phyloP scores from a whole-genome alignment of 2,797 vertebrate species.

The Sebastes jordani region DNA sequence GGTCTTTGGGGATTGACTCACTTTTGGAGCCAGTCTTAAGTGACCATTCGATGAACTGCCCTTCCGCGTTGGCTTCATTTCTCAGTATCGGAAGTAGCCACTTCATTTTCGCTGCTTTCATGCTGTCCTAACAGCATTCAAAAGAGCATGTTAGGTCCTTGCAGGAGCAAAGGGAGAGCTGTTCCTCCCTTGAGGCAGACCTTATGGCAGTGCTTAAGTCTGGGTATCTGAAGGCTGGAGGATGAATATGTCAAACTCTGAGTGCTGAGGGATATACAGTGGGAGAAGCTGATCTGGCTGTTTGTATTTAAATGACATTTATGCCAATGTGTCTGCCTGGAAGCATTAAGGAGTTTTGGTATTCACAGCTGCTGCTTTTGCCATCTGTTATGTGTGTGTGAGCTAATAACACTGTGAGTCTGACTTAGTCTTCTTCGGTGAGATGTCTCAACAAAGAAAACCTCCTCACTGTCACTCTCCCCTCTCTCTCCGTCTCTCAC shows the following conservation, averaged over 20 bases:
- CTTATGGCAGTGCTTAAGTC: constrained; percentile 10
- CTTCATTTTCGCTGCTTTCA: neutral
- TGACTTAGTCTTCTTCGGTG: neutral
- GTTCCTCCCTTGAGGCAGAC: neutral
- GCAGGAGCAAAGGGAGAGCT: neutral
- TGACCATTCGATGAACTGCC: too few species aligned
- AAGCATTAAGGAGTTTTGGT: constrained; percentile 16
- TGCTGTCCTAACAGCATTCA: neutral
- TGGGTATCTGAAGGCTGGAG: neutral
- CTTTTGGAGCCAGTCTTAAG: too few species aligned
- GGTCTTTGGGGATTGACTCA: too few species aligned
- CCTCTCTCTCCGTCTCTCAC: constrained; percentile 2
- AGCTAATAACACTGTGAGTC: neutral
- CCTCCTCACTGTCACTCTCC: neutral
- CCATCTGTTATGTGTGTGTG: constrained; percentile 4
- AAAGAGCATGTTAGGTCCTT: neutral
- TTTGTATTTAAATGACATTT: constrained; percentile 40
- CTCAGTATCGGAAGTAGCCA: too few species aligned
- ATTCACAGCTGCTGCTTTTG: constrained; percentile 13
- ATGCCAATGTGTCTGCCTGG: constrained; percentile 13
- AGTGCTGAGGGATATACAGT: constrained; percentile 2
- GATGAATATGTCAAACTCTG: constrained; percentile 18
- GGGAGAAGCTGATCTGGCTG: constrained; percentile 15
- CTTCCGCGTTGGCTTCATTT: too few species aligned
- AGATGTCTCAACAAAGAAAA: constrained; percentile 19